phyloP scores from a whole-genome alignment of 2,888 invertebrate species.

The Agrenia bidenticulata region DNA sequence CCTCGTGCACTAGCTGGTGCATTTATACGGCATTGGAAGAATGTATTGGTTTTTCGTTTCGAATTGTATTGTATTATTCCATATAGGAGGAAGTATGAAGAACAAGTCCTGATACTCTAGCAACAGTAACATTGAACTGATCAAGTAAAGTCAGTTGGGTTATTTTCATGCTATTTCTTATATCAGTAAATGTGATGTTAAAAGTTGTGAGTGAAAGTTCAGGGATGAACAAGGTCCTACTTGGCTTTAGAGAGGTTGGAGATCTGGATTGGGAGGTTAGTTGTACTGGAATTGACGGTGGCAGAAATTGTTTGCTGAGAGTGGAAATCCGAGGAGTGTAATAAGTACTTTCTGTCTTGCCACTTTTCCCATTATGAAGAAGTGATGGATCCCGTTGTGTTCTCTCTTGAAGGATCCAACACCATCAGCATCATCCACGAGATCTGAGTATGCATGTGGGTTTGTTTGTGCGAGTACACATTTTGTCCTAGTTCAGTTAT shows the following conservation, averaged over 20 bases:
- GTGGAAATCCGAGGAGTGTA: slow-evolving; percentile 9
- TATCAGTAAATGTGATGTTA: neutral
- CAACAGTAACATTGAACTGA: neutral
- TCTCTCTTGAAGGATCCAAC: neutral
- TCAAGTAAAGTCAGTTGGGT: no score
- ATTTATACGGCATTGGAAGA: neutral
- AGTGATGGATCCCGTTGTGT: slow-evolving; percentile 13
- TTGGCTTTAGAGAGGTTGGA: neutral
- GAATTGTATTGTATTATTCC: no score
- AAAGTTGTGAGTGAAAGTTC: neutral
- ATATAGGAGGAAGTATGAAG: no score
- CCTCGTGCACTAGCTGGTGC: no score
- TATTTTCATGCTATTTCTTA: neutral
- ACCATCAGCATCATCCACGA: slow-evolving; percentile 2
- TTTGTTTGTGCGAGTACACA: no score
- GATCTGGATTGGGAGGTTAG: neutral
- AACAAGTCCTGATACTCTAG: no score
- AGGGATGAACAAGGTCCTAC: neutral
- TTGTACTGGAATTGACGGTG: slow-evolving; percentile 8
- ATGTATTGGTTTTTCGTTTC: neutral
- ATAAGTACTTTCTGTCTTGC: slow-evolving; percentile 15
- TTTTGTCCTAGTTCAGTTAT: no score
- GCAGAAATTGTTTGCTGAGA: slow-evolving; percentile 11
- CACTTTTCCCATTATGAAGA: neutral
- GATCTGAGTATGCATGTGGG: no score